Evolutionary conservation across 2,797 vertebrate species (phyloP).

Genomic region (Characodon lateralis): DNA sequence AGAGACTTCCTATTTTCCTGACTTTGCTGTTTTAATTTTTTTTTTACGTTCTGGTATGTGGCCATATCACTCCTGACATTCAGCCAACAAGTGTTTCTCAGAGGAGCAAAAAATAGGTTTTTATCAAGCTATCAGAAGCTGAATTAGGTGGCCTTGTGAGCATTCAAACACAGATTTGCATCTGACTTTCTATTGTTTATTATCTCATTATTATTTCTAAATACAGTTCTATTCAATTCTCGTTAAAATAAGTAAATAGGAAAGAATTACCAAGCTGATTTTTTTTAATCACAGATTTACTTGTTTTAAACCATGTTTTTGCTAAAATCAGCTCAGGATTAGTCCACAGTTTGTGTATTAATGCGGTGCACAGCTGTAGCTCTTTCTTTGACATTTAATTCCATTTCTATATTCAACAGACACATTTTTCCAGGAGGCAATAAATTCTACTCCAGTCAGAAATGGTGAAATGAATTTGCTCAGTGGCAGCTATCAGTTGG

Average conservation of each 20-base stretch:
- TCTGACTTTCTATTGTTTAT: background rate
- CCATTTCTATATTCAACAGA: background rate
- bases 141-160: slow-evolving; percentile 2
- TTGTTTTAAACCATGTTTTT: background rate
- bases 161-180: background rate
- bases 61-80: background rate
- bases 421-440: no score
- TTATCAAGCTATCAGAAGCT: background rate
- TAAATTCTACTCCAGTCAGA: no score
- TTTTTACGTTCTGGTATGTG: background rate
- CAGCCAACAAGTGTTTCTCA: slow-evolving; percentile 4
- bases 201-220: background rate
- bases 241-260: background rate
- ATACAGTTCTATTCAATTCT: background rate
- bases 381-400: background rate
- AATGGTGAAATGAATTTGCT: no score
- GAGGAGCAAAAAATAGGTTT: slow-evolving; percentile 1
- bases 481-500: background rate
- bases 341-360: background rate
- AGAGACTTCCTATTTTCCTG: background rate
- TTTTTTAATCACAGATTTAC: background rate
- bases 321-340: background rate
- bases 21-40: background rate
- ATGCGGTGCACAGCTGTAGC: background rate
- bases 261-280: background rate